Conservation (phyloP, 2,113 vertebrate species). For the Psilopogon haemacephalus region DNA sequence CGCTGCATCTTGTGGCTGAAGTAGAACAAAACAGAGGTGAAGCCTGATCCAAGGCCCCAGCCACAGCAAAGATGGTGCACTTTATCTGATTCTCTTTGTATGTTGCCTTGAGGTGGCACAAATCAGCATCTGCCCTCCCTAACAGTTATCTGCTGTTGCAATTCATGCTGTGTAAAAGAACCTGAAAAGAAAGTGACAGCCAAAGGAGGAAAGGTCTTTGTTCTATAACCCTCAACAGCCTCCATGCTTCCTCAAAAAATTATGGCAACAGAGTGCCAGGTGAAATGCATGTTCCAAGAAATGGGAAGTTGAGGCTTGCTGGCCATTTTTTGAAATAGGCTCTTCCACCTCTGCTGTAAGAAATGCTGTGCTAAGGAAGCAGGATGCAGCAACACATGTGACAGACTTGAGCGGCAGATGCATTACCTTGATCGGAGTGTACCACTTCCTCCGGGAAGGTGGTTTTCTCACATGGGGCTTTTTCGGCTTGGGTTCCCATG, state of each 20-base stretch:
- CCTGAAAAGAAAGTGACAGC: background rate
- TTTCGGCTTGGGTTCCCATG: slow-evolving; percentile 81
- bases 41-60: background rate
- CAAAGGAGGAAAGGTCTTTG: background rate
- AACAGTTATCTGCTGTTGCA: background rate
- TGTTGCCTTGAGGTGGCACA: background rate
- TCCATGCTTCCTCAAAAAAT: background rate
- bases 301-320: background rate
- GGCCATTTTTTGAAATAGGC: background rate
- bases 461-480: slow-evolving; percentile 67
- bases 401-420: background rate
- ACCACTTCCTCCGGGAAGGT: slow-evolving; percentile 83
- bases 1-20: background rate
- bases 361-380: background rate
- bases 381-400: background rate
- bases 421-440: slow-evolving; percentile 84
- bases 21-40: background rate
- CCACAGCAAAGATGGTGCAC: background rate
- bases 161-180: background rate
- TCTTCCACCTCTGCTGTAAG: background rate
- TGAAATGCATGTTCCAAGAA: background rate
- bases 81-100: background rate
- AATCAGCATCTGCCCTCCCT: background rate
- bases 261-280: background rate
- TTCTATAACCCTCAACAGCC: background rate